Evolutionary conservation across 2,888 invertebrate genomes (phyloP), one percentile per base, ranked within the genome.

Genomic region (Aleiodes leptofemur): DNA sequence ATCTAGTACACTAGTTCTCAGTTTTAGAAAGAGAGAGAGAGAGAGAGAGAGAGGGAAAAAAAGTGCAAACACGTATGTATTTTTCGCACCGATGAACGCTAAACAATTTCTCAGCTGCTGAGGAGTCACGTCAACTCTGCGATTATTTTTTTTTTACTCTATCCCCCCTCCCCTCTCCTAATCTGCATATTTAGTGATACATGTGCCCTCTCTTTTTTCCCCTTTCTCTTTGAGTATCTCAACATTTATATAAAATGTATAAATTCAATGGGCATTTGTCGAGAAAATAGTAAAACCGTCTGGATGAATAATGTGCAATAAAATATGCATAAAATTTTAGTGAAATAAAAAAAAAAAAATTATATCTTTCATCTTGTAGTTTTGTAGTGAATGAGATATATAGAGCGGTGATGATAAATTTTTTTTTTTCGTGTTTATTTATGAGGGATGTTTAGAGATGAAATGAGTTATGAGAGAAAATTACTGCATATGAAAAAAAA

Each of bases 91-190:
- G 53, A 57, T 66, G 50, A 51, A 72, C 77, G 76, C 77, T 77
- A 73, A 73, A 80, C 79, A 78, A 76, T 77, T 77, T 79, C 69
- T 69, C 74, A 73, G 72, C 73, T 70, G 74, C 23, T 51, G 69
- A 59, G 56, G 31, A 69, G 34, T 59, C 48, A 55, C 56, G 38
- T 64, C 72, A 57, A 64, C n/a, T 31, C 50, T 66, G 56, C 66
- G 16, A n/a, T 66, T 43, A 34, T 50, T 53, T 71, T 68, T 74
- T 68, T 66, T 56, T 31, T 73, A 56, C 66, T 59, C 53, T 34
- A 6, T 4, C 34, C 34, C 77, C 51, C 23, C 55, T 72, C 55
- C 16, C 55, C 73, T 73, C 73, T 34, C 34, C 6, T 6, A 48
- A 11, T 11, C 7, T 43, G 43, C 11, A 43, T 43, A 43, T 43